Base-by-base conservation (phyloP, 2,888 invertebrate species). In the Balanococcus diminutus region DNA sequence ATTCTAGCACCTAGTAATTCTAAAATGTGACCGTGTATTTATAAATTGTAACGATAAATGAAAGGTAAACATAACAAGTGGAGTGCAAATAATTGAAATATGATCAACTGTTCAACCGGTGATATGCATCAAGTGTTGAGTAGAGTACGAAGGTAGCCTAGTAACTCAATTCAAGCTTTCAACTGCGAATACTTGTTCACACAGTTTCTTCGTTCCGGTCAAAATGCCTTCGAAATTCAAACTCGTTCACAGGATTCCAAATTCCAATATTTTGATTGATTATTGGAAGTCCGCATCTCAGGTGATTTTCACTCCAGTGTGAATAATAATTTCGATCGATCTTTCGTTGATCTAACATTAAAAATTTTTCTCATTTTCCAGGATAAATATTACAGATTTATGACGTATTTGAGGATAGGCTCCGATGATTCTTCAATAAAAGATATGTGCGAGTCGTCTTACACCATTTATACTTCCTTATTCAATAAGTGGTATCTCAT, bases 401-500 rank as follows among this genome's bases (percentile, higher is more conserved):
- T 84, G 84, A 84, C 84, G 0, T 72, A 36, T 16, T 22, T 84
- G 16, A 61, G 61, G 0, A 32, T 36, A 22, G 36, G 51, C 16
- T 25, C 39, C 36, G 16, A 28, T 2, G 56, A 84, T 1, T 56
- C 72, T 61, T n/a, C n/a, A n/a, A 61, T 67, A 19, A 36, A 56
- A 61, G 28, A 84, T 36, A 61, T 72, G 6, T 36, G 84, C 16
- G 32, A 82, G n/a, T 46, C 82, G 5, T 56, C 25, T 2, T 84
- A 84, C 11, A 72, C 25, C 9, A 72, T 84, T 36, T 61, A 84
- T 19, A 84, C 84, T 6, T 84, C 84, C 0, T 22, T 39, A 61
- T 84, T 84, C 19, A 84, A 84, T 32, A 56, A 84, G 14, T 84
- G 84, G 84, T 72, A 84, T 32, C 39, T 84, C 0, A 32, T 61